A percentile compares a stretch with the other conserved stretches of the same genome.
Conservation (phyloP, 2,113 vertebrate species). For the Ramphastos sulfuratus region DNA sequence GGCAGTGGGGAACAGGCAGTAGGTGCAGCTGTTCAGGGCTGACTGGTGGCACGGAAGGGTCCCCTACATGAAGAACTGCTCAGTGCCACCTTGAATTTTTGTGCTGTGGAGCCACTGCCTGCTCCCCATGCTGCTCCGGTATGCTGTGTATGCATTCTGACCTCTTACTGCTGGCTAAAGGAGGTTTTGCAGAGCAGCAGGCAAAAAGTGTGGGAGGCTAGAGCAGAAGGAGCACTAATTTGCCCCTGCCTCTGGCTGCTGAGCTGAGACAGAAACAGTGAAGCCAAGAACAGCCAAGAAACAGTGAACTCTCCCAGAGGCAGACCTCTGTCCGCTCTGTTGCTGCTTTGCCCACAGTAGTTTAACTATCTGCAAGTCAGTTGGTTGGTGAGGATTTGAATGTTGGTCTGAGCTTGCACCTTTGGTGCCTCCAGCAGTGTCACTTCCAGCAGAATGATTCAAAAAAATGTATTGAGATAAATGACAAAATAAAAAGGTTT, state of each 20-base stretch:
- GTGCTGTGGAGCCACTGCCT: accelerated
- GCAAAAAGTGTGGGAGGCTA: neutral
- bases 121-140: neutral
- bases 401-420: neutral
- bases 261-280: neutral
- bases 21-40: neutral
- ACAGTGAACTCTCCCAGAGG: neutral
- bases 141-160: accelerated
- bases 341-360: neutral
- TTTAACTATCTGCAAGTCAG: constrained; percentile 22
- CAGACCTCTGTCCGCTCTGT: neutral
- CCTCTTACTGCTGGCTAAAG: neutral
- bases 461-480: constrained; percentile 37
- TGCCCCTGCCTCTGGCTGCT: neutral
- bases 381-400: neutral
- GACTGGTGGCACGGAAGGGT: neutral
- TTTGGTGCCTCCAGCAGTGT: neutral
- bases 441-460: neutral
- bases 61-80: accelerated
- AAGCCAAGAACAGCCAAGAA: neutral
- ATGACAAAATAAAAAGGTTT: constrained; percentile 25
- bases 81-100: accelerated
- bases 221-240: neutral
- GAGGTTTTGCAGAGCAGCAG: neutral
- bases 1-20: neutral